phyloP scores from a whole-genome alignment of 2,888 invertebrate genomes.

The Lasioglossum marginatum region DNA sequence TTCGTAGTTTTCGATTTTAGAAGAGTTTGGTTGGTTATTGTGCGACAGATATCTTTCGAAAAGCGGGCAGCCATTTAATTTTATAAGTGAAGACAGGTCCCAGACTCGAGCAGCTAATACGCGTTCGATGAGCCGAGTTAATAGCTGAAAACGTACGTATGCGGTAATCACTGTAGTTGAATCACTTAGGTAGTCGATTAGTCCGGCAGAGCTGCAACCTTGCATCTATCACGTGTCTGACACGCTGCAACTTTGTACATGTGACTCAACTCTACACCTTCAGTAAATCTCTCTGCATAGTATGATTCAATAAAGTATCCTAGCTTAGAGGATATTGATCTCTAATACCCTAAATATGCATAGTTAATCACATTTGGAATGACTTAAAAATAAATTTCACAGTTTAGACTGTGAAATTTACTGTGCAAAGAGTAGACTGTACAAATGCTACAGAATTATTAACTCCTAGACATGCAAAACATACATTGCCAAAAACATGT shows the following conservation, averaged over 20 bases:
- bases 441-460: not conserved
- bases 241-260: not conserved
- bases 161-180: not conserved
- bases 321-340: not conserved
- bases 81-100: not conserved
- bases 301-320: not conserved
- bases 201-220: constrained; percentile 1
- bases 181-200: constrained; percentile 6
- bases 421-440: too few species aligned
- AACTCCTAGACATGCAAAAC: not conserved
- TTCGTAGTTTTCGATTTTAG: not conserved
- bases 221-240: not conserved
- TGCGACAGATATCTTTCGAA: too few species aligned
- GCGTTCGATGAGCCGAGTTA: not conserved
- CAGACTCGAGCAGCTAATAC: not conserved
- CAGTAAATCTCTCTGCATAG: not conserved
- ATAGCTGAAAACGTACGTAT: not conserved
- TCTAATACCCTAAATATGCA: not conserved
- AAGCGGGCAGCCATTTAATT: not conserved
- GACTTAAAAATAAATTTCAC: not conserved
- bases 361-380: not conserved
- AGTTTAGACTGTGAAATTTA: too few species aligned
- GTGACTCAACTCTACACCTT: not conserved
- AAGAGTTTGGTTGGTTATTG: not conserved
- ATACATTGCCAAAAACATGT: too few species aligned